Evolutionary conservation across 1,140 invertebrate genomes (phyloP), one percentile per base, ranked within the genome.

Genomic region (Cotesia glomerata): DNA sequence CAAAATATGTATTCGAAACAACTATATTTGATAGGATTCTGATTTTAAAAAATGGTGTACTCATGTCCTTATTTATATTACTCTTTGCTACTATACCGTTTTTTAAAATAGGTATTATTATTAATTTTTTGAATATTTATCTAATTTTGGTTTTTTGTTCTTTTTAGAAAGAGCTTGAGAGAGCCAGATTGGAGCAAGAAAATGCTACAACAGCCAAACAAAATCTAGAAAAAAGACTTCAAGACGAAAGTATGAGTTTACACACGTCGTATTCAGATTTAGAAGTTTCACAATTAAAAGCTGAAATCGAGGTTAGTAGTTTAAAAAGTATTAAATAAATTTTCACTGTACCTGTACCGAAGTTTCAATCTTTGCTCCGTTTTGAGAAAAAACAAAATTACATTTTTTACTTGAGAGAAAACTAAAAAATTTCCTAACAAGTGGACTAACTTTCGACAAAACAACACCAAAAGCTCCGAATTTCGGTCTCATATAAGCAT

Each of bases 241-340:
- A 93, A 79, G 87, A 90, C 77, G 93, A 95, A 86, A 90, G 89
- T 51, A 88, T 90, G 71, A 86, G 87, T 66, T 80, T 94, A 56
- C 91, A 91, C 74, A 90, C 92, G 34, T 92, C 93, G 0, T 93
- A 91, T 75, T 95, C 93, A 0, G 93, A 95, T 85, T 86, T 94
- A n/a, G 93, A 95, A 84, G 91, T 95, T 16, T 90, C 93, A 36
- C 92, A 94, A 80, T 85, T 95, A 1, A 95, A 95, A 86, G 91
- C 91, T 72, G 94, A 95, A 90, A 94, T 95, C 72, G 93, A 95
- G 88, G 92, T 93, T 82, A 82, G 76, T 78, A 34, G 59, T 51
- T 36, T 18, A 5, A 54, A 36, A 14, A 54, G 63, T 16, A 16
- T 7, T 35, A 69, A 73, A 61, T 39, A 18, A 32, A 64, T 54